Base-by-base conservation (phyloP, 2,113 vertebrate species). In the Notothenia rossii region DNA sequence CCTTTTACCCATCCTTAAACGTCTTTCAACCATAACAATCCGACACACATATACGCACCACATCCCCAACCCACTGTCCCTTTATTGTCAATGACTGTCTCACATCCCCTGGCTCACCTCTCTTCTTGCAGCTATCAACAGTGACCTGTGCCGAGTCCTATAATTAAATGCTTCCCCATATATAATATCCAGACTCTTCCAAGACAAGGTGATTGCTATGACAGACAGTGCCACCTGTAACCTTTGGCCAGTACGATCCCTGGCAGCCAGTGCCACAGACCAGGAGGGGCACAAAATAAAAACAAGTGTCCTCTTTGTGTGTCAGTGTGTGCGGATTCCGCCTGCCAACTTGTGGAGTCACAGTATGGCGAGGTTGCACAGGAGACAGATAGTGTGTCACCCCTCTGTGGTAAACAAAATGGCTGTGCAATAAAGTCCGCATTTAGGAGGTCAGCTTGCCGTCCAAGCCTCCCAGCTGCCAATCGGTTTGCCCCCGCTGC, bases 401-500 rank as follows among this genome's bases (percentile, higher is more conserved):
- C 78, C 72, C 62, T 61, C 43, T 15, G 71, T 64, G 76, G 73
- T 84, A 82, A 89, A 91, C 81, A 91, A 94, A 93, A 88, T 77
- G 87, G 77, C 84, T 59, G 80, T 78, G 68, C 86, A 88, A 86
- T 94, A 88, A 93, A 88, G 82, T 80, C 73, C 2, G 18, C 58
- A 77, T 90, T 88, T 88, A 77, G 63, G 88, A 85, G 90, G 88
- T 90, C 86, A 93, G 75, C 67, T 54, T 40, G 68, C 73, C 1
- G 12, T 48, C 71, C 51, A 25, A 70, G 51, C 79, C 81, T 86
- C 78, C 60, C 64, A 83, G 66, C 82, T 82, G 84, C 91, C 87
- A 79, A 79, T 85, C 87, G 12, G 20, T 68, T 86, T 33, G 15
- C 67, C 67, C 88, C 79, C 10, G 12, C 83, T 70, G 81, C 64